Evolutionary conservation across 2,113 vertebrate species (phyloP).

Genomic region (Phalacrocorax aristotelis): DNA sequence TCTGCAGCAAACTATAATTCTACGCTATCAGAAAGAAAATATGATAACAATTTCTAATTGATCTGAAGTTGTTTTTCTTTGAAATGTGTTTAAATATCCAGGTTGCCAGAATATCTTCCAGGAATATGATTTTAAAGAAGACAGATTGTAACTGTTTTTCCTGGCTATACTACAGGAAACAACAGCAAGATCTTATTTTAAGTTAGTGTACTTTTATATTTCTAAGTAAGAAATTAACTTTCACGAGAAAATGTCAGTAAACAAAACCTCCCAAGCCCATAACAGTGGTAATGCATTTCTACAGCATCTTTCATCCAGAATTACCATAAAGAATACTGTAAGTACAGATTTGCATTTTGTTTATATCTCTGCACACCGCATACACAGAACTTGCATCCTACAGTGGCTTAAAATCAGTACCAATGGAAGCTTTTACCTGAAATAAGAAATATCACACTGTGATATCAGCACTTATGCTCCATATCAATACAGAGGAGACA

Average conservation of each 20-base stretch:
- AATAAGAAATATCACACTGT: not conserved
- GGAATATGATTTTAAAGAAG: constrained; percentile 80
- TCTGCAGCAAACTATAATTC: not conserved
- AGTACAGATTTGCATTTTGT: constrained; percentile 63
- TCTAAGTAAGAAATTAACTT: constrained; percentile 79
- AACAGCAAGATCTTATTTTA: constrained; percentile 81
- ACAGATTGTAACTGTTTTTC: constrained; percentile 86
- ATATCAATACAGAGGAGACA: not conserved
- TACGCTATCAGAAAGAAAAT: constrained; percentile 49
- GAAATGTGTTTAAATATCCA: constrained; percentile 78
- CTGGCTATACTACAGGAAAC: constrained; percentile 85
- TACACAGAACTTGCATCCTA: not conserved
- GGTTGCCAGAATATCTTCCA: constrained; percentile 82
- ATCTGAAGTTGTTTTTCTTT: constrained; percentile 78
- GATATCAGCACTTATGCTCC: not conserved
- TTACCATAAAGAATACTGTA: constrained; percentile 36
- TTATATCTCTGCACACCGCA: constrained; percentile 3
- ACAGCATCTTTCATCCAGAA: constrained; percentile 21
- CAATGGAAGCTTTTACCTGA: not conserved
- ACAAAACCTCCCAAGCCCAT: constrained; percentile 52
- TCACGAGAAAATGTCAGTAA: constrained; percentile 73
- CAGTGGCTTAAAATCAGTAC: not conserved
- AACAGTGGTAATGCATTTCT: constrained; percentile 37
- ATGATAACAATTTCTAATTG: constrained; percentile 70
- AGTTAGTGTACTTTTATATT: constrained; percentile 77